phyloP scores from a whole-genome alignment of 2,113 vertebrate genomes.

The Sciurus niger region DNA sequence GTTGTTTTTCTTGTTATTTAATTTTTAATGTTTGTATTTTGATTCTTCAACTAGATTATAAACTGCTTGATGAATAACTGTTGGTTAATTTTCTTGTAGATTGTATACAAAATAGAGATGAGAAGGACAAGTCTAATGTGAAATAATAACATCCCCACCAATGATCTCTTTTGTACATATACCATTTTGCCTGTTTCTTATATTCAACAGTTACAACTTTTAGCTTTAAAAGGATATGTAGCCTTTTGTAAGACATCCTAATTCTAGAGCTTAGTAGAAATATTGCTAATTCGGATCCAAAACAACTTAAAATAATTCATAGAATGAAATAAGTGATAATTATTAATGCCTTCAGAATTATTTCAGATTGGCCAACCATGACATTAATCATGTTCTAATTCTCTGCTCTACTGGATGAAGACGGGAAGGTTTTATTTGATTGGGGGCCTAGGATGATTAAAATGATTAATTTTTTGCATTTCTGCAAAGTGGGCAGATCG shows the following conservation, averaged over 20 bases:
- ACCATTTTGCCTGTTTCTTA: neutral
- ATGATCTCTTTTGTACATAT: neutral
- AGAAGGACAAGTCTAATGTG: neutral
- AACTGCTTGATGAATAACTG: neutral
- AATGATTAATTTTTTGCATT: neutral
- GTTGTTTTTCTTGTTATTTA: conserved; percentile 5
- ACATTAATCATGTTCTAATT: neutral
- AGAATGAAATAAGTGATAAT: neutral
- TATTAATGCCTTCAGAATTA: neutral
- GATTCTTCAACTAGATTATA: conserved; percentile 41
- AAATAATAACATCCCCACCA: neutral
- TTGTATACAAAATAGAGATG: neutral
- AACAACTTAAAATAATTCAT: neutral
- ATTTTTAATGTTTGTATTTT: conserved; percentile 48
- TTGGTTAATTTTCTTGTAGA: neutral
- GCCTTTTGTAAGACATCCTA: neutral
- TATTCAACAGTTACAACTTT: neutral
- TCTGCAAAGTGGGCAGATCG: neutral
- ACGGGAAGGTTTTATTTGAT: neutral
- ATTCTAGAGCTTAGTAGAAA: neutral
- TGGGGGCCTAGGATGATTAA: neutral
- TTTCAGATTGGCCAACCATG: neutral
- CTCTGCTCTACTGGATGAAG: neutral
- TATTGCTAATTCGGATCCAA: neutral
- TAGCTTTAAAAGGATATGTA: neutral